These are phyloP conservation scores for Rhinophrynus dorsalis DNA, from an alignment of 2,797 vertebrate genomes.

Conservation along the genomic window DNA sequence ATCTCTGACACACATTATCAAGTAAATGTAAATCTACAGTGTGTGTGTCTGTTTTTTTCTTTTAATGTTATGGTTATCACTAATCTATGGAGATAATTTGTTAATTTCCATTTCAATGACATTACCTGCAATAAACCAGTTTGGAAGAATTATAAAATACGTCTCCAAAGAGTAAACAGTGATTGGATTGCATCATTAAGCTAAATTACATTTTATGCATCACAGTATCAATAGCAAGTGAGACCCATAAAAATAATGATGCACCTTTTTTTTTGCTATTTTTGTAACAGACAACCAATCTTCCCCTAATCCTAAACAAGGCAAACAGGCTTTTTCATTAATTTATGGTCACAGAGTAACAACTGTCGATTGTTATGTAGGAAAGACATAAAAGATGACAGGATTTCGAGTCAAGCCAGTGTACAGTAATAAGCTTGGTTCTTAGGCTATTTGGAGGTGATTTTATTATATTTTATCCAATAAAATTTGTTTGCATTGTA, in stretches of 20 bases:
- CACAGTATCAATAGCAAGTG: slow-evolving; percentile 32
- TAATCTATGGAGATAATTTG: slow-evolving; percentile 31
- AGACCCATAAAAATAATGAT: slow-evolving; percentile 30
- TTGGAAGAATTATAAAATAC: slow-evolving; percentile 40
- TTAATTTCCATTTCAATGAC: slow-evolving; percentile 17
- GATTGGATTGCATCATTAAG: slow-evolving; percentile 45
- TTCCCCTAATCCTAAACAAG: slow-evolving; percentile 15
- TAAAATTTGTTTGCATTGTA: no score
- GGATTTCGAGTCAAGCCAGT: no score
- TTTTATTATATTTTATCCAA: no score
- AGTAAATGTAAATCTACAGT: slow-evolving; percentile 22
- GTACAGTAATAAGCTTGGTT: no score
- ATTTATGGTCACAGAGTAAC: slow-evolving; percentile 2
- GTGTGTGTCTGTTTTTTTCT: not conserved
- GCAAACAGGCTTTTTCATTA: slow-evolving; percentile 12
- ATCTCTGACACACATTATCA: not conserved
- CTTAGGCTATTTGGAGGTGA: no score
- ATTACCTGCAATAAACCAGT: slow-evolving; percentile 36
- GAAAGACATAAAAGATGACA: no score
- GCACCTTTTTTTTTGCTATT: not conserved
- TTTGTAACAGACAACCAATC: slow-evolving; percentile 3
- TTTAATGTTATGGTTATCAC: slow-evolving; percentile 17
- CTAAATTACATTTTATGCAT: slow-evolving; percentile 45
- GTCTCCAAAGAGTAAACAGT: slow-evolving; percentile 42
- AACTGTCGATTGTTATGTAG: no score